A percentile compares a stretch with the other conserved stretches of the same genome.
Conservation (phyloP, 2,797 vertebrate genomes). For the Percopsis omiscomaycus region DNA sequence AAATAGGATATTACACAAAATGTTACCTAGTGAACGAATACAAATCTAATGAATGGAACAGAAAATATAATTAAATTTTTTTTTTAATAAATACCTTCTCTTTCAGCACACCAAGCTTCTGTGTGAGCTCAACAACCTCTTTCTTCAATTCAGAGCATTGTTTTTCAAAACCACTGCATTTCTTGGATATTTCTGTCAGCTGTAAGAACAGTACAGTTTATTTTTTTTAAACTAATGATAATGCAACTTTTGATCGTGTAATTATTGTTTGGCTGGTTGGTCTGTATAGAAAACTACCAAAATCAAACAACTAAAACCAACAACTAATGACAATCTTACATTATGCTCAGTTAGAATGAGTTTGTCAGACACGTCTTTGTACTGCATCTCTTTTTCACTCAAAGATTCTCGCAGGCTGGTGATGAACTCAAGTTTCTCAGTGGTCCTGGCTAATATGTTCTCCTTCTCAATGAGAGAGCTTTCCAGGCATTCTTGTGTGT, state of each 20-base stretch:
- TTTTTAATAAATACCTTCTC: slow-evolving; percentile 84
- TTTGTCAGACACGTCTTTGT: slow-evolving; percentile 79
- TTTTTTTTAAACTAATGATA: neutral
- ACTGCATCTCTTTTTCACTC: slow-evolving; percentile 76
- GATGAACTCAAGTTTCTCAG: slow-evolving; percentile 82
- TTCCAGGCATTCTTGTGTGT: slow-evolving; percentile 85
- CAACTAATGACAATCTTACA: slow-evolving; percentile 56
- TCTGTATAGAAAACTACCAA: neutral
- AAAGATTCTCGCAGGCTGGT: slow-evolving; percentile 74
- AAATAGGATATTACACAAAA: slow-evolving; percentile 2
- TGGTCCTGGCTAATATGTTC: slow-evolving; percentile 75
- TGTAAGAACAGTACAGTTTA: slow-evolving; percentile 49
- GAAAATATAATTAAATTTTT: too few species aligned
- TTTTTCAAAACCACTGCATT: slow-evolving; percentile 75
- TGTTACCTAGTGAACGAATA: neutral
- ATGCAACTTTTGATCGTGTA: neutral
- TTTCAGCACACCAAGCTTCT: slow-evolving; percentile 79
- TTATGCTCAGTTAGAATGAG: slow-evolving; percentile 80
- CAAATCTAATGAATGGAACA: too few species aligned
- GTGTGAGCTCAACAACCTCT: slow-evolving; percentile 76
- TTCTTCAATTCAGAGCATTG: slow-evolving; percentile 78
- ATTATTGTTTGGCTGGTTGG: neutral
- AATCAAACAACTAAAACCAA: too few species aligned
- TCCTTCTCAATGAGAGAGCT: slow-evolving; percentile 87
- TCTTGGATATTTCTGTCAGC: slow-evolving; percentile 78